Evolutionary conservation across 1,140 invertebrate genomes (phyloP), one percentile per base, ranked within the genome.

Genomic region (Theocolax elegans): DNA sequence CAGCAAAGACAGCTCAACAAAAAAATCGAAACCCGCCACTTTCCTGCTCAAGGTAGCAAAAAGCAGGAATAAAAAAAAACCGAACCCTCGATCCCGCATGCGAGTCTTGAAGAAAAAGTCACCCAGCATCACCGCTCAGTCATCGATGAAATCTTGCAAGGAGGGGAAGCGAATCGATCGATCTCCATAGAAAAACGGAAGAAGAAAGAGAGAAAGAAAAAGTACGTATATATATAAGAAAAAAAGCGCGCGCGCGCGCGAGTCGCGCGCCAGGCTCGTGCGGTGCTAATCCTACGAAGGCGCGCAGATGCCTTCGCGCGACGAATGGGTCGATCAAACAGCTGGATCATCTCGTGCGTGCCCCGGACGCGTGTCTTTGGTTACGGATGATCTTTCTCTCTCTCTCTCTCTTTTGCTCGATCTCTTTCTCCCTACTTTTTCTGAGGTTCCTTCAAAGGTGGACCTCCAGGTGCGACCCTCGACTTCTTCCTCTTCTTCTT

Each of bases 321-420:
- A 48, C 79, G 76, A 76, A 82, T 81, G 80, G 80, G 77, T 73
- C 78, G 80, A 85, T 84, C 83, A 83, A 84, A 85, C 83, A 85
- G 82, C 84, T 85, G 84, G 83, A 85, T 83, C 80, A 82, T 82
- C 81, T 82, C 81, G 82, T 82, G 83, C 82, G 76, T 80, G 77
- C 72, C 38, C 40, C 35, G 76, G 35, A 48, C 63, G 49, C 49
- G 49, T 54, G 62, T 46, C 60, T 25, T 49, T 25, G 64, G 38
- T 23, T 38, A 48, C 62, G 27, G 25, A 54, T 17, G 29, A 4
- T 38, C 54, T 25, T 21, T n/a, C 31, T 12, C 10, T 38, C 54
- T 10, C 27, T 63, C 17, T 15, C 40, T 65, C 29, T 29, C 51
- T 51, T 56, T 56, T 9, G 3, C 42, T 44, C 15, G 7, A 13